Evolutionary conservation across 2,888 invertebrate genomes (phyloP).

Genomic region (Sminthurides aquaticus): DNA sequence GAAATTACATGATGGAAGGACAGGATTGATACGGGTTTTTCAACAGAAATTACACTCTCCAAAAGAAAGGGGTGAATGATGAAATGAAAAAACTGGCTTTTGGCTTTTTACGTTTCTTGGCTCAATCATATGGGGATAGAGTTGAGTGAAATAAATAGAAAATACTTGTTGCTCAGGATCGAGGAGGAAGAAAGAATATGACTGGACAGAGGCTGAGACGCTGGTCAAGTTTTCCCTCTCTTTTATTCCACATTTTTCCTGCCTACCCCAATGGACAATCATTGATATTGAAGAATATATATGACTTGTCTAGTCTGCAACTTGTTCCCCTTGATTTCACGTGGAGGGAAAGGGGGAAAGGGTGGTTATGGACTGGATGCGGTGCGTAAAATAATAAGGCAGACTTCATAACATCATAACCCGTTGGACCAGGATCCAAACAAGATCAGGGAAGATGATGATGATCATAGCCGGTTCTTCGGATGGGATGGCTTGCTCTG

Average conservation of each 20-base stretch:
- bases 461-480: conserved; percentile 1
- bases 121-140: conserved; percentile 10
- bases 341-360: too few relatives aligned
- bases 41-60: conserved; percentile 11
- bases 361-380: too few relatives aligned
- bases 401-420: too few relatives aligned
- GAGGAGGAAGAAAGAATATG: too few relatives aligned
- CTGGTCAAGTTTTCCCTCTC: too few relatives aligned
- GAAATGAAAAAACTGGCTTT: conserved; percentile 20
- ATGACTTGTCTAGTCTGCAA: too few relatives aligned
- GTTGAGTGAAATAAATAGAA: neutral
- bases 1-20: neutral
- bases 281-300: too few relatives aligned
- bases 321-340: too few relatives aligned
- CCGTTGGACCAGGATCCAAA: conserved; percentile 27
- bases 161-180: too few relatives aligned
- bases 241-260: too few relatives aligned
- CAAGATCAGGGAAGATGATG: conserved; percentile 20
- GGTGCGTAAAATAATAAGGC: neutral
- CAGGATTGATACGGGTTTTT: conserved; percentile 9
- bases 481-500: too few relatives aligned
- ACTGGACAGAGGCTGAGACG: too few relatives aligned
- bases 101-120: conserved; percentile 5
- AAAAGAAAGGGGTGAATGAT: conserved; percentile 14
- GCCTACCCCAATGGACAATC: neutral